These are phyloP conservation scores for Siniperca knerii DNA, from an alignment of 2,113 vertebrate species.

Conservation along the genomic window DNA sequence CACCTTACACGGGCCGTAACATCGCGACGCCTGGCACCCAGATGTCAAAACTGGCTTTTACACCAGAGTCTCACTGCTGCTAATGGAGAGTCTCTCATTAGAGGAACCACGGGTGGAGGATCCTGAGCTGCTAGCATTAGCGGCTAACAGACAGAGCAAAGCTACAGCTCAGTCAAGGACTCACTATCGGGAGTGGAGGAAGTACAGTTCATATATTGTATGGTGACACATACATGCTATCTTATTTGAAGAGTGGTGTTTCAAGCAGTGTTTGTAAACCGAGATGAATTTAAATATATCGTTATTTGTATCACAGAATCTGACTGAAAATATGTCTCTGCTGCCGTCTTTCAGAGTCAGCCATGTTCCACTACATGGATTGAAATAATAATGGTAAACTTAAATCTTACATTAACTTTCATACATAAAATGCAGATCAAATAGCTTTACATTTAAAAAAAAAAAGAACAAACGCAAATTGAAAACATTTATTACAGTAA, in stretches of 20 bases:
- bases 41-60: slow-evolving; percentile 46
- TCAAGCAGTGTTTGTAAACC: too few species aligned
- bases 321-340: too few species aligned
- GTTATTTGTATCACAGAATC: too few species aligned
- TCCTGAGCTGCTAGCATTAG: not conserved
- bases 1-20: slow-evolving; percentile 24
- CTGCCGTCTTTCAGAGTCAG: too few species aligned
- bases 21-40: slow-evolving; percentile 2
- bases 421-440: too few species aligned
- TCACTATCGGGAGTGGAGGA: not conserved
- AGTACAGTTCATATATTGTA: not conserved
- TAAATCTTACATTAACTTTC: too few species aligned
- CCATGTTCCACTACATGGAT: too few species aligned
- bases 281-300: too few species aligned
- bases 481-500: too few species aligned
- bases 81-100: slow-evolving; percentile 40
- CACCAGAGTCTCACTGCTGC: not conserved
- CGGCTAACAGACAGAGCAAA: slow-evolving; percentile 1
- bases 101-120: slow-evolving; percentile 10
- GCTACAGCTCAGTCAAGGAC: not conserved
- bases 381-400: too few species aligned
- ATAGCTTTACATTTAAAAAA: too few species aligned
- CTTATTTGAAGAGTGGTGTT: not conserved
- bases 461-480: too few species aligned
- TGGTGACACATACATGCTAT: not conserved